Conservation (phyloP, 2,113 vertebrate species). For the Nicator chloris region DNA sequence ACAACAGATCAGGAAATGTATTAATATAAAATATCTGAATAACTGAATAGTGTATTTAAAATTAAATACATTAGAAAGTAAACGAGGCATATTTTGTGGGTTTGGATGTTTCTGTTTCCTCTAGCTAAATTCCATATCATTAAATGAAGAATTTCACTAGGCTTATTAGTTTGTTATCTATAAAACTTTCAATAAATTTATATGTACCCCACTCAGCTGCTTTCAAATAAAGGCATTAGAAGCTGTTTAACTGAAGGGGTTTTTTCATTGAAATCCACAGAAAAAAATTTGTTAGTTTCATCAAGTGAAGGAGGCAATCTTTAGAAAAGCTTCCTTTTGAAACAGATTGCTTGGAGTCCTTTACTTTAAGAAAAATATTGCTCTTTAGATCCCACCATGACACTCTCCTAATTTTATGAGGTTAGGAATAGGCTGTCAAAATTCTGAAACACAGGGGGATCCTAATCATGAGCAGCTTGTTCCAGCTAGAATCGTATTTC, state of each 20-base stretch:
- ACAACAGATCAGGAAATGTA: not conserved
- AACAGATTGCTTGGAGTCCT: not conserved
- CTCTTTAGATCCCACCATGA: not conserved
- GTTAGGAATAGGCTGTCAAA: not conserved
- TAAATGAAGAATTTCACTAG: not conserved
- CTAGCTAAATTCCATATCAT: not conserved
- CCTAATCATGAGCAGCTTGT: not conserved
- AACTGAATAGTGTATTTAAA: not conserved
- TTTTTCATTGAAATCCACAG: not conserved
- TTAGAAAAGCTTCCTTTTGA: not conserved
- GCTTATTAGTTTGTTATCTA: not conserved
- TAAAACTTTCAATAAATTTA: not conserved
- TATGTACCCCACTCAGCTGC: not conserved
- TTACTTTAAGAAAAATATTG: not conserved
- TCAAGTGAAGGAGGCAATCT: not conserved
- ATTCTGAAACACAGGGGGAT: not conserved
- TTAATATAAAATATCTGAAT: not conserved
- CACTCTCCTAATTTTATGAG: not conserved
- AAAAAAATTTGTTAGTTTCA: not conserved
- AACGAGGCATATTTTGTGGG: not conserved
- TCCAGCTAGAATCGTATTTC: not conserved
- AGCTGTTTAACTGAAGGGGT: not conserved
- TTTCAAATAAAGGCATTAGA: not conserved
- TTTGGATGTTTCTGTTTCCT: not conserved
- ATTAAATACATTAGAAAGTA: not conserved